Conservation (phyloP, 2,888 invertebrate genomes). For the Tetanocera ferruginea region DNA sequence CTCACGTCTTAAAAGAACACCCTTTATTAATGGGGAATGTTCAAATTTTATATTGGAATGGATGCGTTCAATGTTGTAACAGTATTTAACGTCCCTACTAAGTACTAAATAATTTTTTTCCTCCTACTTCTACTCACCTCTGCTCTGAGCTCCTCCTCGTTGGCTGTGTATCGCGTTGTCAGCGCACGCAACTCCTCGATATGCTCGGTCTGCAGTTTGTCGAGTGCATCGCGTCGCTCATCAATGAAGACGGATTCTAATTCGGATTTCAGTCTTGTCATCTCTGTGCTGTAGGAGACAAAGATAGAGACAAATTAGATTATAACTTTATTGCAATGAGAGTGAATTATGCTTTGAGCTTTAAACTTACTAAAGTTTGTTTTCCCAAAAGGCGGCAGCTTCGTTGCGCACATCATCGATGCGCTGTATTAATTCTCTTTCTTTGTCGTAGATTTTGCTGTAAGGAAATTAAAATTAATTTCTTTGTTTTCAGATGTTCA, state of each 20-base stretch:
- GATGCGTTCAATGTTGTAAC: too few species aligned
- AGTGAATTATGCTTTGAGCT: background rate
- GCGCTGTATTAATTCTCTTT: constrained; percentile 69
- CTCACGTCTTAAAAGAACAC: too few species aligned
- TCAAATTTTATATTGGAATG: too few species aligned
- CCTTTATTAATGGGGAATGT: too few species aligned
- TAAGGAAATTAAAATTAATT: background rate
- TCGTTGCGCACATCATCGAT: constrained; percentile 73
- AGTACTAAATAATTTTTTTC: too few species aligned
- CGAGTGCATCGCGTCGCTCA: constrained; percentile 74
- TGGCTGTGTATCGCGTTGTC: constrained; percentile 73
- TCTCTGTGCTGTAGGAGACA: constrained; percentile 71
- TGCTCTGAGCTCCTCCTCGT: constrained; percentile 72
- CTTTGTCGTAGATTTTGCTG: constrained; percentile 67
- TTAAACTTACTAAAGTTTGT: constrained; percentile 70
- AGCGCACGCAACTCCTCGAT: constrained; percentile 73
- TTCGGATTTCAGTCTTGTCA: constrained; percentile 75
- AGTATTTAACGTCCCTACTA: too few species aligned
- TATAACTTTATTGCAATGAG: background rate
- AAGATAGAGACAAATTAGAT: background rate
- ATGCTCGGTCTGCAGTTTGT: constrained; percentile 73
- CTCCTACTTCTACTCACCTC: constrained; percentile 68
- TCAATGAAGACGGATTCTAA: constrained; percentile 75
- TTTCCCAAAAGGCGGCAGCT: constrained; percentile 76
- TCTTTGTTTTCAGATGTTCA: background rate